These are phyloP conservation scores for Alligator sinensis DNA, from an alignment of 2,113 vertebrate genomes.

Conservation along the genomic window DNA sequence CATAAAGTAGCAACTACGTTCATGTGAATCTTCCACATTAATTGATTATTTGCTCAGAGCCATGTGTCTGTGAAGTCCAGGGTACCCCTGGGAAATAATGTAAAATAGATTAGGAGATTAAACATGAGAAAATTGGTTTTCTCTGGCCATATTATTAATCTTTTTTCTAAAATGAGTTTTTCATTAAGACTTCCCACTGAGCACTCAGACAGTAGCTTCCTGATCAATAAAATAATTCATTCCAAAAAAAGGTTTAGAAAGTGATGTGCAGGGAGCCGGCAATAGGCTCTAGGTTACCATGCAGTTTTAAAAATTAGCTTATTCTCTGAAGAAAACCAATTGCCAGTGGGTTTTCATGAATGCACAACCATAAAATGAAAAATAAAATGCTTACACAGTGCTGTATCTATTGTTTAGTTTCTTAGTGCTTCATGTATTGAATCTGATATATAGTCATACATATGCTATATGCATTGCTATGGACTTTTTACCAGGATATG, in stretches of 20 bases:
- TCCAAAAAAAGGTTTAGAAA: conserved; percentile 65
- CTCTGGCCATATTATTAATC: conserved; percentile 83
- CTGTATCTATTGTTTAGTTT: neutral
- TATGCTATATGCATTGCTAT: neutral
- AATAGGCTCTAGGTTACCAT: conserved; percentile 25
- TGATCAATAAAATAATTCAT: conserved; percentile 78
- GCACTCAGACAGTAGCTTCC: conserved; percentile 48
- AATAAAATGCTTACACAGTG: neutral
- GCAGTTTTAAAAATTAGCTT: conserved; percentile 40
- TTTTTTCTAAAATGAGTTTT: conserved; percentile 83
- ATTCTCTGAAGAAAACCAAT: neutral
- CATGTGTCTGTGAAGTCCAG: conserved; percentile 83
- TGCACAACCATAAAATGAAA: neutral
- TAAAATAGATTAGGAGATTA: conserved; percentile 90
- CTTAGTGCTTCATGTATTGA: neutral
- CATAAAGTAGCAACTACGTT: conserved; percentile 78
- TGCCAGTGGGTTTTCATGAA: conserved; percentile 38
- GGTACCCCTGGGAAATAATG: conserved; percentile 86
- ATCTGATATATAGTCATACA: neutral
- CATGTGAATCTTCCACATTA: conserved; percentile 81
- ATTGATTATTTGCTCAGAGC: conserved; percentile 86
- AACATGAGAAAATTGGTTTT: conserved; percentile 86
- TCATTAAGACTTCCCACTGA: conserved; percentile 80
- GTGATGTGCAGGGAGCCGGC: conserved; percentile 11
- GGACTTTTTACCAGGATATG: neutral